These are phyloP conservation scores for Oreochromis grahami DNA, from an alignment of 2,797 vertebrate species.

Conservation along the genomic window DNA sequence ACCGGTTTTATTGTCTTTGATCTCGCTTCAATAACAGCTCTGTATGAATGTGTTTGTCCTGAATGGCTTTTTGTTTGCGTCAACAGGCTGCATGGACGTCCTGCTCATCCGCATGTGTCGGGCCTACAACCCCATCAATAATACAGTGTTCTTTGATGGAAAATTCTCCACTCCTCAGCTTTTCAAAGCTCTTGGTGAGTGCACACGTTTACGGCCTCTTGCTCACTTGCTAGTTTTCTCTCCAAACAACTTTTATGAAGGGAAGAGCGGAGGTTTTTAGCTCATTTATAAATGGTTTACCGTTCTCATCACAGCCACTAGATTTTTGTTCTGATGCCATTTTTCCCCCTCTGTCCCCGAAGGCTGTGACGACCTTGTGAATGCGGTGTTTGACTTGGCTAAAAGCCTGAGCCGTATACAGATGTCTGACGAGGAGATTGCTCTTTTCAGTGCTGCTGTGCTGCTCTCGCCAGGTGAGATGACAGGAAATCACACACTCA, in stretches of 20 bases:
- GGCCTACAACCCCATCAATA: constrained; percentile 87
- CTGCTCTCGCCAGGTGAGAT: constrained; percentile 86
- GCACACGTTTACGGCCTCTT: not conserved
- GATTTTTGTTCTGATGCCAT: not conserved
- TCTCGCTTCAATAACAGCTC: not conserved
- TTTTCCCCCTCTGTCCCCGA: not conserved
- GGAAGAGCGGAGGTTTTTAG: not conserved
- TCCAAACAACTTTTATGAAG: not conserved
- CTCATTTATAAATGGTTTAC: not conserved
- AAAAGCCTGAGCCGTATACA: constrained; percentile 84
- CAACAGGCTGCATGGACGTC: constrained; percentile 86
- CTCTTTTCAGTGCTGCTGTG: constrained; percentile 86
- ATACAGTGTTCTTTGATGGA: constrained; percentile 87
- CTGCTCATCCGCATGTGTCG: constrained; percentile 89
- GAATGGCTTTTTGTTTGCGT: not conserved
- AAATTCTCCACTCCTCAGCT: constrained; percentile 83
- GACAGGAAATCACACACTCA: not conserved
- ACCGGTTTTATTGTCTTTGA: not conserved
- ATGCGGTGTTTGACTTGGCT: constrained; percentile 83
- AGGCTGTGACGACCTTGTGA: constrained; percentile 91
- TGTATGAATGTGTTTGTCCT: not conserved
- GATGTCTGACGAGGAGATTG: constrained; percentile 87
- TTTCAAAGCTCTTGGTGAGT: constrained; percentile 90
- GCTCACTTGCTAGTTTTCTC: not conserved
- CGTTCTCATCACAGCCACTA: not conserved